phyloP scores from a whole-genome alignment of 2,888 invertebrate species.

The Cheilosia vernalis region DNA sequence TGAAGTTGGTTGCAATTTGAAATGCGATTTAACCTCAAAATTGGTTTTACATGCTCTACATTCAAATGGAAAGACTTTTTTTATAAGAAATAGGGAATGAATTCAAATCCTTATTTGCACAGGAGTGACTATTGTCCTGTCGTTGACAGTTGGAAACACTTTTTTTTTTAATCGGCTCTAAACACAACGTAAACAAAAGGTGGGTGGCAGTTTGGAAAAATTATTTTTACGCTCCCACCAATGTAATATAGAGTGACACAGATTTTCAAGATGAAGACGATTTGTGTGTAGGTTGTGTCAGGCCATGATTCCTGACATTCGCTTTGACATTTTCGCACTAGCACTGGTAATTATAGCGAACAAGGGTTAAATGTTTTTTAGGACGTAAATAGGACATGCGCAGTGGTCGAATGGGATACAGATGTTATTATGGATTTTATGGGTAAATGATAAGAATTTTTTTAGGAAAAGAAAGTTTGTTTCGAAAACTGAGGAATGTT shows the following conservation, averaged over 20 bases:
- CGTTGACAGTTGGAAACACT: not conserved
- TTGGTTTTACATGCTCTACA: not conserved
- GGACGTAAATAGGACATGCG: constrained; percentile 31
- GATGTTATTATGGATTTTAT: constrained; percentile 17
- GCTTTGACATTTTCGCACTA: constrained; percentile 57
- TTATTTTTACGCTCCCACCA: constrained; percentile 6
- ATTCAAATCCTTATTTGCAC: not conserved
- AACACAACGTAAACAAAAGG: constrained; percentile 43
- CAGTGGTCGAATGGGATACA: not conserved
- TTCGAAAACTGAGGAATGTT: not conserved
- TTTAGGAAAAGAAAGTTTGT: not conserved
- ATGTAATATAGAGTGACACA: constrained; percentile 35
- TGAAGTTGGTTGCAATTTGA: constrained; percentile 48
- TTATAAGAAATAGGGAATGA: not conserved
- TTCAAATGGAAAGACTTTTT: too few relatives aligned
- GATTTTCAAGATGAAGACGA: constrained; percentile 31
- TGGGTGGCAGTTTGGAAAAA: constrained; percentile 13
- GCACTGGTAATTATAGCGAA: constrained; percentile 21
- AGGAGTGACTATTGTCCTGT: not conserved
- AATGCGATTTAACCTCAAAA: not conserved
- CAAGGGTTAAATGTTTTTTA: not conserved
- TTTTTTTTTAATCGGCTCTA: not conserved
- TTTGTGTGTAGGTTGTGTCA: constrained; percentile 26
- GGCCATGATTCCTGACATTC: constrained; percentile 69
- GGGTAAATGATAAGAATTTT: not conserved